Conservation (phyloP, 2,797 vertebrate species). For the Agapornis canus region DNA sequence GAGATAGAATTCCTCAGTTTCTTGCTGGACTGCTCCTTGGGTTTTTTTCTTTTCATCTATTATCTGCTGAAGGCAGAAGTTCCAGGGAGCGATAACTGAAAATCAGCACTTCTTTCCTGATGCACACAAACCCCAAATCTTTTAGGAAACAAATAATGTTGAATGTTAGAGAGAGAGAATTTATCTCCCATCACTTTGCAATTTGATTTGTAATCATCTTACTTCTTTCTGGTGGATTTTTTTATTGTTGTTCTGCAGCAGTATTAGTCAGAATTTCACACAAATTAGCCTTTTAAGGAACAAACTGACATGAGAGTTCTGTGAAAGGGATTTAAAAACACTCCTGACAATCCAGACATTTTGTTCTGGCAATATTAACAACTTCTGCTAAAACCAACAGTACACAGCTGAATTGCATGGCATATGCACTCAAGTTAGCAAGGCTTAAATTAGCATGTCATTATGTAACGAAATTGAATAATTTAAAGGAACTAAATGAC, state of each 20-base stretch:
- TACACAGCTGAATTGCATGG: background rate
- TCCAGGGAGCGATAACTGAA: background rate
- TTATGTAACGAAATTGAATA: slow-evolving; percentile 19
- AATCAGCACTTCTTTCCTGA: background rate
- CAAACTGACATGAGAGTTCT: background rate
- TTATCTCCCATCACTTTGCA: background rate
- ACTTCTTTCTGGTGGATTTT: background rate
- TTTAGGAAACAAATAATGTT: background rate
- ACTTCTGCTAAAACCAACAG: background rate
- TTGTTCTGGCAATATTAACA: slow-evolving; percentile 23
- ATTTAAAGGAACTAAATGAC: slow-evolving; percentile 14
- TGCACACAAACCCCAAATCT: background rate
- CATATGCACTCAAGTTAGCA: background rate
- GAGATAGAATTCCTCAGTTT: background rate
- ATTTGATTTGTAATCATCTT: slow-evolving; percentile 2
- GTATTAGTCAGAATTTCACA: background rate
- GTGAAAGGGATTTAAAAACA: background rate
- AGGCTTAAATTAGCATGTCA: slow-evolving; percentile 25
- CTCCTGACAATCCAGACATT: background rate
- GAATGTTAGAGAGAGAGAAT: background rate
- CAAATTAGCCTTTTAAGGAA: background rate
- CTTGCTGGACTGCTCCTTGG: background rate
- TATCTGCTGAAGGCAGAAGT: background rate
- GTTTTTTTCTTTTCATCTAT: background rate
- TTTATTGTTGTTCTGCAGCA: background rate